Evolutionary conservation across 2,797 vertebrate species (phyloP).

Genomic region (Brotula barbata): DNA sequence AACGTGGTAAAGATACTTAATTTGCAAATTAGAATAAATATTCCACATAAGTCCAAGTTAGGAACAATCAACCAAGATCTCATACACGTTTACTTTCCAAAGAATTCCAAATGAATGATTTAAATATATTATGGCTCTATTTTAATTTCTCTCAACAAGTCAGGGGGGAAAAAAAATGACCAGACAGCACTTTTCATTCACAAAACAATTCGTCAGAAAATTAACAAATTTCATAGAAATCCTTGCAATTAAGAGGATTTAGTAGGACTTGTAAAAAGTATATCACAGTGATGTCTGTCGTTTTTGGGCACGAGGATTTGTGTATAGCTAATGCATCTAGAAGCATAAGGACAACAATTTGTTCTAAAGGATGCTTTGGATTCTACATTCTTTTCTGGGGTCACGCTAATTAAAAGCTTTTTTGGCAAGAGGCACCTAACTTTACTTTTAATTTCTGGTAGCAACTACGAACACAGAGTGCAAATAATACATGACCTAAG

Average conservation of each 20-base stretch:
- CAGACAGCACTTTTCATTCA: constrained; percentile 61
- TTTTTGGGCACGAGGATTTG: constrained; percentile 56
- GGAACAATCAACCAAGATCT: constrained; percentile 41
- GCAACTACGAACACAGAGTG: constrained; percentile 61
- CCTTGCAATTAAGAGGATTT: constrained; percentile 54
- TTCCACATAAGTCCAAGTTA: constrained; percentile 45
- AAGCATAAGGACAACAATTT: constrained; percentile 34
- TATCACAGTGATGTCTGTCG: constrained; percentile 77
- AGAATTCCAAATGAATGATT: constrained; percentile 53
- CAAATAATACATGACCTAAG: constrained; percentile 65
- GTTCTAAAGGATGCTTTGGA: constrained; percentile 40
- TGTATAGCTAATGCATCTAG: constrained; percentile 50
- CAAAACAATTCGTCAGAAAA: constrained; percentile 52
- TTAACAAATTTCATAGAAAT: constrained; percentile 64
- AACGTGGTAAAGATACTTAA: constrained; percentile 69
- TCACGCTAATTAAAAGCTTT: constrained; percentile 59
- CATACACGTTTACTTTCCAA: constrained; percentile 21
- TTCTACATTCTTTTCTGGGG: constrained; percentile 42
- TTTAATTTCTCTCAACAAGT: constrained; percentile 39
- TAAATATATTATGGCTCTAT: constrained; percentile 49
- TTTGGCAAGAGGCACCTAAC: constrained; percentile 64
- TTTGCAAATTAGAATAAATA: constrained; percentile 60
- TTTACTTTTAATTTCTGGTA: constrained; percentile 45
- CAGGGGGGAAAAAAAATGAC: constrained; percentile 47
- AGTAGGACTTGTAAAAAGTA: constrained; percentile 70